These are phyloP conservation scores for Masnerella sp. DNA, from an alignment of 2,888 invertebrate species.

Conservation along the genomic window DNA sequence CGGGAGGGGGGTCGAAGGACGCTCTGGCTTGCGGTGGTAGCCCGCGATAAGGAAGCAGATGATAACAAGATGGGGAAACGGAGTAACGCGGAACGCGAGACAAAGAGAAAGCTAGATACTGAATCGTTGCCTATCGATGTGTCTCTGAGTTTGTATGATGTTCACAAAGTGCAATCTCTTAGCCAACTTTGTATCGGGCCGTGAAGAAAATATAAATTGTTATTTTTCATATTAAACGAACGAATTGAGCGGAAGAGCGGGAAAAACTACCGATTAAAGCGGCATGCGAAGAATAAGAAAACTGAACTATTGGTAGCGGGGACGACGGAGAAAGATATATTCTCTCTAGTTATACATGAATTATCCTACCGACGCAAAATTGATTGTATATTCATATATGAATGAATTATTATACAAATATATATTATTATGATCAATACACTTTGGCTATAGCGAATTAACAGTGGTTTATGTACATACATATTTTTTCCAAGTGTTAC, in stretches of 20 bases:
- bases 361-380: constrained; percentile 72
- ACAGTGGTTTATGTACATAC: constrained; percentile 36
- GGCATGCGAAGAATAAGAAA: constrained; percentile 3
- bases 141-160: constrained; percentile 74
- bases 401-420: constrained; percentile 50
- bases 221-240: constrained; percentile 76
- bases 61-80: constrained; percentile 6
- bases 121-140: constrained; percentile 61
- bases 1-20: neutral
- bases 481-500: constrained; percentile 42
- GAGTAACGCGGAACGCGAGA: constrained; percentile 5
- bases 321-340: constrained; percentile 64
- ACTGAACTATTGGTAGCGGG: constrained; percentile 64
- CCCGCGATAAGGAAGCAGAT: neutral
- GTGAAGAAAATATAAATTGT: constrained; percentile 75
- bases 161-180: constrained; percentile 78
- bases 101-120: constrained; percentile 10
- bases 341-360: constrained; percentile 74
- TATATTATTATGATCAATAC: constrained; percentile 33
- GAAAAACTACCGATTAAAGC: neutral
- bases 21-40: neutral
- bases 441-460: constrained; percentile 35
- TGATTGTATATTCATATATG: constrained; percentile 66
- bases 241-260: constrained; percentile 32
- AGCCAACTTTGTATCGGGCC: constrained; percentile 74